A percentile compares a stretch with the other conserved stretches of the same genome.
Conservation (phyloP, 2,113 vertebrate genomes). For the Chunga burmeisteri region DNA sequence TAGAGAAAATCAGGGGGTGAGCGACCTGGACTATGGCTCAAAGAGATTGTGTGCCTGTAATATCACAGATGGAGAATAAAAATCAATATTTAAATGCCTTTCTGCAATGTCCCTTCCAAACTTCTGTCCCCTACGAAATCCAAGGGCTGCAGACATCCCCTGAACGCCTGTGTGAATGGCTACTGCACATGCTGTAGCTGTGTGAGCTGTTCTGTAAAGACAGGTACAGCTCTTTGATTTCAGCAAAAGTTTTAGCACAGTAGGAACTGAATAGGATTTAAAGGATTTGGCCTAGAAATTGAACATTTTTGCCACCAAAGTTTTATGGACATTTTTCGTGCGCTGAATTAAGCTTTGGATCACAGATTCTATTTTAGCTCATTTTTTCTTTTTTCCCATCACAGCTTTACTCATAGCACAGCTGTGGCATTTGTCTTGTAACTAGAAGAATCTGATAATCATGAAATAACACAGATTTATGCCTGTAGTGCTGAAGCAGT, state of each 20-base stretch:
- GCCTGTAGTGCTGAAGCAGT: not conserved
- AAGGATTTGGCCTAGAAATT: slow-evolving; percentile 15
- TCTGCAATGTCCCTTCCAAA: not conserved
- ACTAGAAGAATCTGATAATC: slow-evolving; percentile 39
- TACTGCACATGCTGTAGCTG: not conserved
- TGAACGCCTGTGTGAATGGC: not conserved
- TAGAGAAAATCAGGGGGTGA: not conserved
- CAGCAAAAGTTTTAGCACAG: not conserved
- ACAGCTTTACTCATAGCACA: not conserved
- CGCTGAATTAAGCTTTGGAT: slow-evolving; percentile 22
- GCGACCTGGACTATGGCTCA: not conserved
- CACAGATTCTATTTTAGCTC: slow-evolving; percentile 18
- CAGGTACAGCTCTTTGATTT: not conserved
- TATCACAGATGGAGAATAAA: not conserved
- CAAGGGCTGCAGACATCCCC: not conserved
- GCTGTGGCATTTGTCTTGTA: slow-evolving; percentile 43
- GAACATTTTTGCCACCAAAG: not conserved
- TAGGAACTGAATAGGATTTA: slow-evolving; percentile 3
- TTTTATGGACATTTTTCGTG: slow-evolving; percentile 21
- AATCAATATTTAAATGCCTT: not conserved
- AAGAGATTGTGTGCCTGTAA: not conserved
- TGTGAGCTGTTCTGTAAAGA: not conserved
- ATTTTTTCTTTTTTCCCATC: not conserved
- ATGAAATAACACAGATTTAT: slow-evolving; percentile 44
- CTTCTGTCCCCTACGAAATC: not conserved